Evolutionary conservation across 2,888 invertebrate species (phyloP).

Genomic region (Monochamus alternatus): DNA sequence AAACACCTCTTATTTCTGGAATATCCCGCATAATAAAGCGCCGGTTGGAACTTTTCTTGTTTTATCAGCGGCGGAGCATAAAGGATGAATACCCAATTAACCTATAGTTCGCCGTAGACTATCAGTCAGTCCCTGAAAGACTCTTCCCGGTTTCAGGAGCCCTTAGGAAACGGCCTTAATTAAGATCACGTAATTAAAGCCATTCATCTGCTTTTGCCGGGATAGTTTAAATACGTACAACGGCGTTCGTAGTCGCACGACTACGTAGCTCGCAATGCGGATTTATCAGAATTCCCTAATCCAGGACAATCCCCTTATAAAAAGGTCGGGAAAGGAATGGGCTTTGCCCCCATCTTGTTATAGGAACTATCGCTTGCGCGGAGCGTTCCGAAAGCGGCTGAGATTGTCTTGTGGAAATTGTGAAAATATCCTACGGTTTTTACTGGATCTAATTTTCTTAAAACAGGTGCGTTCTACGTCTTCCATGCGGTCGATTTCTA

Average conservation of each 20-base stretch:
- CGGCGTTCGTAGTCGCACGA: neutral
- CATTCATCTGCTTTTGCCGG: conserved; percentile 2
- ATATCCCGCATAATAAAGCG: neutral
- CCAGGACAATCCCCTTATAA: neutral
- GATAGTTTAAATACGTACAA: neutral
- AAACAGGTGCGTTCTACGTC: no score
- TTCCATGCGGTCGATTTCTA: no score
- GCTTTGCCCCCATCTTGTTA: conserved; percentile 1
- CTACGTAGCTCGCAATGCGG: conserved; percentile 4
- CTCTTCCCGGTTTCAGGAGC: neutral
- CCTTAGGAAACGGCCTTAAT: conserved; percentile 1
- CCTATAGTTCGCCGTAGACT: conserved; percentile 10
- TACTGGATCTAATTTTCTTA: no score
- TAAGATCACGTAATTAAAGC: conserved; percentile 13
- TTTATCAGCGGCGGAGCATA: conserved; percentile 1
- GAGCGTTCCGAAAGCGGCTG: neutral
- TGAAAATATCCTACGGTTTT: no score
- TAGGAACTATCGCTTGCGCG: conserved; percentile 6
- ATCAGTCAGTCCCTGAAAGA: neutral
- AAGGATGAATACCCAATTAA: conserved; percentile 13
- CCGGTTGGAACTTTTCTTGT: conserved; percentile 5
- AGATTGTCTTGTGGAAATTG: neutral
- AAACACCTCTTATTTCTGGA: neutral
- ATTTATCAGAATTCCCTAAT: conserved; percentile 9
- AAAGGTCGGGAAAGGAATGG: conserved; percentile 1